Percentiles rank a stretch among this genome's conserved stretches.
These are phyloP conservation scores for Choloepus hoffmanni DNA, from an alignment of 2,113 vertebrate genomes.

Conservation along the genomic window DNA sequence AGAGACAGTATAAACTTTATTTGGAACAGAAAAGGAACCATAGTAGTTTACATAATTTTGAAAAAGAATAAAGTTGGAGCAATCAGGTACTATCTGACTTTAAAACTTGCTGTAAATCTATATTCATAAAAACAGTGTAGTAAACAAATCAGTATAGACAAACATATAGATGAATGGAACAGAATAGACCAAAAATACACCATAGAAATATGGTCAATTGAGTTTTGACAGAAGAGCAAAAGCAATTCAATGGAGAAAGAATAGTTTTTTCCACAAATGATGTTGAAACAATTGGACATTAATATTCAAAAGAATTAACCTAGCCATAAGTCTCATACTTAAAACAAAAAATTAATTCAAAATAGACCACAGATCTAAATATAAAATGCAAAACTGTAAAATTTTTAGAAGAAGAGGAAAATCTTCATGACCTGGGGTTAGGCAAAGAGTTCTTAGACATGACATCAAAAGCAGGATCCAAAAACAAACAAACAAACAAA, in stretches of 20 bases:
- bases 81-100: neutral
- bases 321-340: neutral
- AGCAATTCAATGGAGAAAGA: no score
- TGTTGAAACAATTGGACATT: no score
- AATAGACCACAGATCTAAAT: neutral
- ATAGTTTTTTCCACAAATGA: no score
- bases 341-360: neutral
- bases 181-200: neutral
- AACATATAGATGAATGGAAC: neutral
- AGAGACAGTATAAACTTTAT: neutral
- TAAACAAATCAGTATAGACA: neutral
- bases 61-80: neutral
- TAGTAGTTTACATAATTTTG: neutral
- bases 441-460: neutral
- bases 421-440: neutral
- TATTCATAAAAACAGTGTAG: neutral
- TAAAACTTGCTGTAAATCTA: neutral
- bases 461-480: neutral
- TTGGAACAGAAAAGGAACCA: neutral
- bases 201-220: neutral
- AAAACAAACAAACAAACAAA: no score
- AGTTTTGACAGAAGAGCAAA: no score
- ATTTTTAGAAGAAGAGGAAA: neutral
- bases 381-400: neutral
- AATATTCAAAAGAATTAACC: neutral